Conservation (phyloP, 2,797 vertebrate genomes). For the Bovichtus diacanthus region DNA sequence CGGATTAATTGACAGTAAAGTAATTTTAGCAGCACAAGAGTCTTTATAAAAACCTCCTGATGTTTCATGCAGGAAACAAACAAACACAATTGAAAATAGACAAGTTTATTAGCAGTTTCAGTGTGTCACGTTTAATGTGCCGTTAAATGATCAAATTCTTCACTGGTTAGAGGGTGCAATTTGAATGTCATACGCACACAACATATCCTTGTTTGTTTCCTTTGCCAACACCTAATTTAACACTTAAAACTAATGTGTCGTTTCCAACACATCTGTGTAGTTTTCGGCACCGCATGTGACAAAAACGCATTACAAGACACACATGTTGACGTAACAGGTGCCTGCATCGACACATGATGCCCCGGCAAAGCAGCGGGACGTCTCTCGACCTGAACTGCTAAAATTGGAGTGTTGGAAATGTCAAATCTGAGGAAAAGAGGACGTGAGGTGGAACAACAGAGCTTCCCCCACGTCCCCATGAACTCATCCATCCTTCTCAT, state of each 20-base stretch:
- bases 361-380: constrained; percentile 54
- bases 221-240: constrained; percentile 54
- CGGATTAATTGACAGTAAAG: not conserved
- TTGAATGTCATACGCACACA: not conserved
- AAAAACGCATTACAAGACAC: constrained; percentile 31
- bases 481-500: constrained; percentile 56
- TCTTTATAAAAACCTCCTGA: not conserved
- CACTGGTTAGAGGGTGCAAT: not conserved
- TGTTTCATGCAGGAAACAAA: not conserved
- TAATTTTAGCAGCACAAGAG: not conserved
- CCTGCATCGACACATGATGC: constrained; percentile 54
- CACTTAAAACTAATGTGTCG: constrained; percentile 56
- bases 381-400: constrained; percentile 53
- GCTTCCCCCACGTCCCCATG: not conserved
- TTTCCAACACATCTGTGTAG: constrained; percentile 52
- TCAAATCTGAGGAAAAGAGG: constrained; percentile 51
- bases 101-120: not conserved
- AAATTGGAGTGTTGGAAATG: constrained; percentile 53
- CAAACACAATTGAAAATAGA: not conserved
- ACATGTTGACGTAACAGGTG: constrained; percentile 76
- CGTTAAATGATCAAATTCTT: not conserved
- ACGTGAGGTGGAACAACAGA: constrained; percentile 45
- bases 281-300: constrained; percentile 45
- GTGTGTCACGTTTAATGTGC: not conserved
- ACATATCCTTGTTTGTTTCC: constrained; percentile 38